Conservation (phyloP, 2,888 invertebrate species). For the Rotaria magnacalcarata region DNA sequence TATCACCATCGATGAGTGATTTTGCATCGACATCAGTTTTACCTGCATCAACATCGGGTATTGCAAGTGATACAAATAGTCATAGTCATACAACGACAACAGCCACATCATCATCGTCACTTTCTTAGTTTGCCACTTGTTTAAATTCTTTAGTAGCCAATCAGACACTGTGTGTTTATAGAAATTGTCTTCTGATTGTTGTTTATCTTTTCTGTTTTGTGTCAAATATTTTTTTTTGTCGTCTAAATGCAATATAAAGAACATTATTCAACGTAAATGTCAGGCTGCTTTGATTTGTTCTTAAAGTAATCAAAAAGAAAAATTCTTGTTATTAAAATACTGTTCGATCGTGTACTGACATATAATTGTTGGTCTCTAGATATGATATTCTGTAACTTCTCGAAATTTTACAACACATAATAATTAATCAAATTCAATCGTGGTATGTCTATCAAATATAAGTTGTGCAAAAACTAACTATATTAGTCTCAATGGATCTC, state of each 20-base stretch:
- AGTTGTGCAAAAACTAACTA: no score
- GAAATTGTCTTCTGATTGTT: not conserved
- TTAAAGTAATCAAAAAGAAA: no score
- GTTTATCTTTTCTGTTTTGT: not conserved
- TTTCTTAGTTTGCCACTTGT: not conserved
- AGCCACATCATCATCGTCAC: constrained; percentile 16
- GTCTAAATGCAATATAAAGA: not conserved
- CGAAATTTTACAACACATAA: no score
- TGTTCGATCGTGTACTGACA: no score
- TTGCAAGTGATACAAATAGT: not conserved
- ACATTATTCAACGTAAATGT: not conserved
- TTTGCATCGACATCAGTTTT: not conserved
- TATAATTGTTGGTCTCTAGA: no score
- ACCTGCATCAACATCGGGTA: not conserved
- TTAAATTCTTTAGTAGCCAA: not conserved
- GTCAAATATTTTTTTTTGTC: constrained; percentile 30
- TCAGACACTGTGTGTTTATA: not conserved
- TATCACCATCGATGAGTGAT: not conserved
- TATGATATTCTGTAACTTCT: no score
- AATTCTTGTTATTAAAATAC: no score
- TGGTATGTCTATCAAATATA: no score
- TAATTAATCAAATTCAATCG: no score
- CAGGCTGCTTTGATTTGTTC: no score
- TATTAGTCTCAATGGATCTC: no score
- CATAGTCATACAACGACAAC: constrained; percentile 4